phyloP scores from a whole-genome alignment of 2,113 vertebrate species.

The Bothrops jararaca region DNA sequence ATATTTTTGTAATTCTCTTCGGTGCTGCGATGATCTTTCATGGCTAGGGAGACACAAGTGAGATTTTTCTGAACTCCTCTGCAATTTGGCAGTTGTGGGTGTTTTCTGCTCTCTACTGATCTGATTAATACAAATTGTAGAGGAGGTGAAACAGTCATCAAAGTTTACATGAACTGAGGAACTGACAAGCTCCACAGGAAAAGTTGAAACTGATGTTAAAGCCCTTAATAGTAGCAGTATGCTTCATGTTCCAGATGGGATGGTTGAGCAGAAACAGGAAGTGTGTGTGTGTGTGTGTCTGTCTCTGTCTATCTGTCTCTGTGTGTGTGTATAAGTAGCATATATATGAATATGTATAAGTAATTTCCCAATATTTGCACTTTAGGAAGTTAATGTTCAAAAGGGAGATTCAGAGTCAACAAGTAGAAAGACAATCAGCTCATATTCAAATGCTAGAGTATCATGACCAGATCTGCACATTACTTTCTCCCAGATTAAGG shows the following conservation, averaged over 20 bases:
- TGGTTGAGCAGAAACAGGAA: not conserved
- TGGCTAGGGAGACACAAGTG: conserved; percentile 11
- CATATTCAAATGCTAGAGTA: conserved; percentile 33
- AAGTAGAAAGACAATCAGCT: conserved; percentile 57
- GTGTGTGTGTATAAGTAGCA: not conserved
- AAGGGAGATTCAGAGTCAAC: conserved; percentile 5
- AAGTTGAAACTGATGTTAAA: not conserved
- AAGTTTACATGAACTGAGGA: conserved; percentile 28
- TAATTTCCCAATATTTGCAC: conserved; percentile 43
- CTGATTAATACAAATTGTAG: not conserved
- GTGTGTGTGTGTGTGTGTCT: not conserved
- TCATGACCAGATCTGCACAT: not conserved
- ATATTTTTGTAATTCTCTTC: conserved; percentile 76
- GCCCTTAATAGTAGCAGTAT: conserved; percentile 27
- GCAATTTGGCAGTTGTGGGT: not conserved
- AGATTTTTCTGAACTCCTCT: conserved; percentile 43
- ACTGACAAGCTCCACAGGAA: conserved; percentile 16
- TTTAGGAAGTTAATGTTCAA: conserved; percentile 31
- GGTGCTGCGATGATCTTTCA: conserved; percentile 73
- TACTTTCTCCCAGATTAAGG: not conserved
- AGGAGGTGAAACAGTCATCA: not conserved
- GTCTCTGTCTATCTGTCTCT: not conserved
- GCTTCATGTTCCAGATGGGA: not conserved
- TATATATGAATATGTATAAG: not conserved
- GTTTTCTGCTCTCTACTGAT: not conserved